Evolutionary conservation across 1,140 invertebrate genomes (phyloP).

Genomic region (Pseudomyrmex cubaensis): DNA sequence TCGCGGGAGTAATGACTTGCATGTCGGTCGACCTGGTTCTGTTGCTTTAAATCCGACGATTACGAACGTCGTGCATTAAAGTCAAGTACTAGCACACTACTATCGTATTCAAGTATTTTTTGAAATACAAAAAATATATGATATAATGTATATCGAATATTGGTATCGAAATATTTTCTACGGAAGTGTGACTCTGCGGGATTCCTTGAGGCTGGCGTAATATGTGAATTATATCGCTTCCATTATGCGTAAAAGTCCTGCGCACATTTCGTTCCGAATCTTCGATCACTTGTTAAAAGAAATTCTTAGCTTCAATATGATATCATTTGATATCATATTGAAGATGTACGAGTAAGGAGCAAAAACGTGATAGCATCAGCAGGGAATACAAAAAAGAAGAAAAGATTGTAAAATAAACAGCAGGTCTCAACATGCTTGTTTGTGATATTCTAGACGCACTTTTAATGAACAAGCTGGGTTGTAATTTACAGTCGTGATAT

Average conservation of each 20-base stretch:
- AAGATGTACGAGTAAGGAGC: neutral
- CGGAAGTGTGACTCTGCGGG: conserved; percentile 35
- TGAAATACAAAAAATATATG: conserved; percentile 15
- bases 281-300: neutral
- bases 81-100: conserved; percentile 42
- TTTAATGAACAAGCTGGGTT: conserved; percentile 24
- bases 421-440: neutral
- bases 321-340: neutral
- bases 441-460: neutral
- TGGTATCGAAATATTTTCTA: conserved; percentile 48
- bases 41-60: conserved; percentile 25
- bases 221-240: conserved; percentile 39
- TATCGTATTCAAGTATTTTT: conserved; percentile 24
- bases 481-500: conserved; percentile 46
- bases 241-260: neutral
- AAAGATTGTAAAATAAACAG: conserved; percentile 30
- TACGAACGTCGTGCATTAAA: conserved; percentile 52
- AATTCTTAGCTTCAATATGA: no score
- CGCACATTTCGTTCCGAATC: neutral
- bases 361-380: neutral
- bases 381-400: conserved; percentile 14
- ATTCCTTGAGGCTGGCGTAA: neutral
- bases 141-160: conserved; percentile 24
- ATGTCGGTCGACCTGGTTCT: conserved; percentile 26
- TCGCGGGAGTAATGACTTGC: conserved; percentile 41